Percentiles rank a stretch among this genome's conserved stretches.
Conservation (phyloP, 2,888 invertebrate genomes). For the Blastobasis lacticolella region DNA sequence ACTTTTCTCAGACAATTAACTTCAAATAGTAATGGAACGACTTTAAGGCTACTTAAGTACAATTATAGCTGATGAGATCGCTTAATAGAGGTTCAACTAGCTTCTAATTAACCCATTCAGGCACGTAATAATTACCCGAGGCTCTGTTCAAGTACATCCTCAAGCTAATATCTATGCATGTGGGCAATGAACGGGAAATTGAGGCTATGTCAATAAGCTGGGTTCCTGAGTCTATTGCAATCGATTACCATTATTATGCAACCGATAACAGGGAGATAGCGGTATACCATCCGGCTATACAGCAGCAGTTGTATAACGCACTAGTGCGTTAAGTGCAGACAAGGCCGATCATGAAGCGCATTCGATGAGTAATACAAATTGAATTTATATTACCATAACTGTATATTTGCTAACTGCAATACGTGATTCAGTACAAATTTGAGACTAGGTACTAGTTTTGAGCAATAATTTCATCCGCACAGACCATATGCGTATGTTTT, state of each 20-base stretch:
- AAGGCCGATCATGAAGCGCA: too few relatives aligned
- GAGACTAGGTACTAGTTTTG: too few relatives aligned
- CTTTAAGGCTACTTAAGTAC: not conserved
- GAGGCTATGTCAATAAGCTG: conserved; percentile 11
- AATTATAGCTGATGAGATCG: conserved; percentile 25
- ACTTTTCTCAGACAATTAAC: too few relatives aligned
- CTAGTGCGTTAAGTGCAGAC: too few relatives aligned
- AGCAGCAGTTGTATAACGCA: too few relatives aligned
- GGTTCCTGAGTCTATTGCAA: conserved; percentile 1
- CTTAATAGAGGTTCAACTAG: conserved; percentile 25
- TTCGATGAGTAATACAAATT: too few relatives aligned
- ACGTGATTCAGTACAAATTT: too few relatives aligned
- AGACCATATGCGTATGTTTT: too few relatives aligned
- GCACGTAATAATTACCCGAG: conserved; percentile 30
- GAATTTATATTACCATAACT: too few relatives aligned
- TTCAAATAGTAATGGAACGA: too few relatives aligned
- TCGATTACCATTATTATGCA: conserved; percentile 6
- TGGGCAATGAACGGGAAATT: conserved; percentile 20
- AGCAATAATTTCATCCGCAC: too few relatives aligned
- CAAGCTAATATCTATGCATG: not conserved
- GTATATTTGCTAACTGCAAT: too few relatives aligned
- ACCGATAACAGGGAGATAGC: not conserved
- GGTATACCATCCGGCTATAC: not conserved
- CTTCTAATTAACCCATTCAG: conserved; percentile 31
- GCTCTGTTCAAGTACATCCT: conserved; percentile 11